Evolutionary conservation across 2,113 vertebrate species (phyloP).

Genomic region (Neolamprologus caudopunctatus): DNA sequence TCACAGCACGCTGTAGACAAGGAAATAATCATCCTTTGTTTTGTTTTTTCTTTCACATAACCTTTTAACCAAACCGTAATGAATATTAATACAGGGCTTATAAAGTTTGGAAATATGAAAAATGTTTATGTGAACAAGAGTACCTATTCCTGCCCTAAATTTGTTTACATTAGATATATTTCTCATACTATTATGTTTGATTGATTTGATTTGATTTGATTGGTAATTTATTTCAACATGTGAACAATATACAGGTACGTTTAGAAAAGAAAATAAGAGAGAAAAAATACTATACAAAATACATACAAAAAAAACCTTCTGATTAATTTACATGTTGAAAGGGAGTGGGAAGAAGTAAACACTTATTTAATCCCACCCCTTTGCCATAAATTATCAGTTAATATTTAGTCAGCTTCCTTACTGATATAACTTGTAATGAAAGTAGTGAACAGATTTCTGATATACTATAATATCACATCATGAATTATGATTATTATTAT

Average conservation of each 20-base stretch:
- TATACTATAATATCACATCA: too few species aligned
- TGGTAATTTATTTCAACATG: not conserved
- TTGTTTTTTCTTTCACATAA: not conserved
- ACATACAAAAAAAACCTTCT: not conserved
- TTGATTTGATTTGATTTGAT: not conserved
- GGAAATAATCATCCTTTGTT: not conserved
- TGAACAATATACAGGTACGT: not conserved
- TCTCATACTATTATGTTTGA: not conserved
- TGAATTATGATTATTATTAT: too few species aligned
- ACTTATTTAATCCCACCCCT: too few species aligned
- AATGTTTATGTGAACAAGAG: not conserved
- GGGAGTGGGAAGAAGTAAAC: too few species aligned
- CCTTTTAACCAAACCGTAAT: not conserved
- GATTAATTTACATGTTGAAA: too few species aligned
- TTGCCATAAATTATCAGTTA: too few species aligned
- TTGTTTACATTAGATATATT: not conserved
- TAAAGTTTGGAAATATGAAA: not conserved
- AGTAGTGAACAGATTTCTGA: too few species aligned
- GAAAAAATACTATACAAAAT: not conserved
- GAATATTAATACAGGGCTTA: not conserved
- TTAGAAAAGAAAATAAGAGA: not conserved
- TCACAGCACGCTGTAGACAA: not conserved
- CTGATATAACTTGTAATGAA: too few species aligned
- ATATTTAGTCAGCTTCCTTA: too few species aligned
- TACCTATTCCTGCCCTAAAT: not conserved